Conservation (phyloP, 2,888 invertebrate genomes). For the Troilus luridus region DNA sequence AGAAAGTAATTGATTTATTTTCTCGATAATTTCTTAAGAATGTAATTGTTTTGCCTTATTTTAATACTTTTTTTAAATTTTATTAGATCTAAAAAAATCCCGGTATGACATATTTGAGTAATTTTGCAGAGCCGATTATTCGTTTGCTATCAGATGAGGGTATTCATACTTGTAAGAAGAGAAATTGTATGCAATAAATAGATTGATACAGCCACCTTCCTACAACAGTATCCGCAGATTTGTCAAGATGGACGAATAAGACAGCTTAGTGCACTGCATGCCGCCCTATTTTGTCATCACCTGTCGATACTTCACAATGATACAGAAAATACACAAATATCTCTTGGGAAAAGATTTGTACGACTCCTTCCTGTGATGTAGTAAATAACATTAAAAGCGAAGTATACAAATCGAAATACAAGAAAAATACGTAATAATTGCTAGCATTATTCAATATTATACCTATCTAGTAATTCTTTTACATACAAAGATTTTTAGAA, state of each 20-base stretch:
- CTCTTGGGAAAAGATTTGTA: not conserved
- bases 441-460: not conserved
- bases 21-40: too few relatives aligned
- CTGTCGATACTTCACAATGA: constrained; percentile 9
- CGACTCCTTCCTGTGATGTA: not conserved
- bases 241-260: not conserved
- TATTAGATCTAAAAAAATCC: not conserved
- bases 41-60: too few relatives aligned
- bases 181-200: not conserved
- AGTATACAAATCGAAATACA: not conserved
- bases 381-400: too few relatives aligned
- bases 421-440: not conserved
- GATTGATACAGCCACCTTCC: not conserved
- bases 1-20: too few relatives aligned
- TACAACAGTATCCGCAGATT: not conserved
- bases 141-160: not conserved
- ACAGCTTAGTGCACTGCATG: not conserved
- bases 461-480: too few relatives aligned
- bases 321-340: constrained; percentile 9
- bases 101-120: not conserved
- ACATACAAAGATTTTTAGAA: too few relatives aligned
- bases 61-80: not conserved
- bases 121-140: not conserved
- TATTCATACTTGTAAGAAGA: not conserved
- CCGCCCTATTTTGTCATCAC: not conserved